Evolutionary conservation across 1,140 invertebrate species (phyloP).

Genomic region (Drosophila punjabiensis): DNA sequence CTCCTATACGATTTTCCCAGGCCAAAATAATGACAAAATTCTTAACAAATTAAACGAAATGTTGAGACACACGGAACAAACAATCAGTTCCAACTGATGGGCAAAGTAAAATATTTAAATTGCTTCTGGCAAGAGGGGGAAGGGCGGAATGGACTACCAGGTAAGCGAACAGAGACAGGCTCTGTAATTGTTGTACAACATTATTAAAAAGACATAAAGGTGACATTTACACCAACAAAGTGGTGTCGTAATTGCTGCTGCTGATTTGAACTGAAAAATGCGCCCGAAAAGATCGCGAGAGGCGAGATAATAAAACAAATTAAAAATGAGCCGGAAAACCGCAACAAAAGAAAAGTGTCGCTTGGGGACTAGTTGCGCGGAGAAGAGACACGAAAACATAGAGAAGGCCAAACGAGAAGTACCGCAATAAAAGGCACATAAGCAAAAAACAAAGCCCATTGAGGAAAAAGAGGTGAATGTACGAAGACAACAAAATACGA

Average conservation of each 20-base stretch:
- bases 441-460: constrained; percentile 44
- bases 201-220: constrained; percentile 80
- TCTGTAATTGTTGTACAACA: constrained; percentile 56
- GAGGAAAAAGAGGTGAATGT: constrained; percentile 61
- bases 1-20: constrained; percentile 4
- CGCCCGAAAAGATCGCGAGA: constrained; percentile 49
- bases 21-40: constrained; percentile 10
- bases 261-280: constrained; percentile 14
- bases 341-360: constrained; percentile 73
- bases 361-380: constrained; percentile 30
- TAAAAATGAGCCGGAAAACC: constrained; percentile 65
- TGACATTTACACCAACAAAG: constrained; percentile 56
- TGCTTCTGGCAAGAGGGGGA: constrained; percentile 1
- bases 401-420: constrained; percentile 51
- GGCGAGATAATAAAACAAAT: constrained; percentile 44
- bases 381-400: constrained; percentile 22
- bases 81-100: constrained; percentile 21
- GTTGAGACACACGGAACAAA: not conserved
- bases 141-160: not conserved
- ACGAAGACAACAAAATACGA: constrained; percentile 48
- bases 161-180: not conserved
- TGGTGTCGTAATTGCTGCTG: constrained; percentile 30
- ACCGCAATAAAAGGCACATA: constrained; percentile 56
- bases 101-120: constrained; percentile 25
- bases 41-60: constrained; percentile 33